phyloP scores from a whole-genome alignment of 2,797 vertebrate species.

The Gadopsis marmoratus region DNA sequence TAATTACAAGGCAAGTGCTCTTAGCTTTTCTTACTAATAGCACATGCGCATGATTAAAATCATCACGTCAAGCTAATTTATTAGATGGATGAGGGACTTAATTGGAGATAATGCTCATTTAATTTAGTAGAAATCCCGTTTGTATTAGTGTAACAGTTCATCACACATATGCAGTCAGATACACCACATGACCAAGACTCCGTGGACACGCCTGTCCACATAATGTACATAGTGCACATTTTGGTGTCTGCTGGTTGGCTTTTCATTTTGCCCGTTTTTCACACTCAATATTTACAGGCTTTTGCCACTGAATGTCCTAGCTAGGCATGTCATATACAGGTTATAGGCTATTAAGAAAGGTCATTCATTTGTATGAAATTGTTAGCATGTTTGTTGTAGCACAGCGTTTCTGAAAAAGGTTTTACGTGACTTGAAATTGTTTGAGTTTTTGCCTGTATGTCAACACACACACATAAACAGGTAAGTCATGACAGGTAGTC shows the following conservation, averaged over 20 bases:
- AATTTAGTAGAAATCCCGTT: background rate
- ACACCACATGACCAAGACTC: too few relatives aligned
- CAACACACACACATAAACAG: too few relatives aligned
- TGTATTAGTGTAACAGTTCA: background rate
- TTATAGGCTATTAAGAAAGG: too few relatives aligned
- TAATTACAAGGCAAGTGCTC: conserved; percentile 4
- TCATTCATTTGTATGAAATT: too few relatives aligned
- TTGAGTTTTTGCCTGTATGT: too few relatives aligned
- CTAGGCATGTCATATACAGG: too few relatives aligned
- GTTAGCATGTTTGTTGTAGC: too few relatives aligned
- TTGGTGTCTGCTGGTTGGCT: background rate
- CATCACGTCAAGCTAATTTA: background rate
- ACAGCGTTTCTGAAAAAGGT: too few relatives aligned
- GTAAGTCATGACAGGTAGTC: too few relatives aligned
- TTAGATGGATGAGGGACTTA: background rate
- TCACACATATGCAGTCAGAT: background rate
- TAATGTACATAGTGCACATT: background rate
- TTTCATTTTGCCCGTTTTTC: background rate
- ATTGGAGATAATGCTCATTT: background rate
- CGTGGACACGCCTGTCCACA: too few relatives aligned
- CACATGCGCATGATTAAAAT: background rate
- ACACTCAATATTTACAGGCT: background rate
- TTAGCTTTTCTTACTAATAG: background rate
- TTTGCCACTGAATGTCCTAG: background rate
- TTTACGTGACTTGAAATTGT: too few relatives aligned